Evolutionary conservation across 1,140 invertebrate species (phyloP), one percentile per base, ranked within the genome.

Genomic region (Steinernema khuongi): DNA sequence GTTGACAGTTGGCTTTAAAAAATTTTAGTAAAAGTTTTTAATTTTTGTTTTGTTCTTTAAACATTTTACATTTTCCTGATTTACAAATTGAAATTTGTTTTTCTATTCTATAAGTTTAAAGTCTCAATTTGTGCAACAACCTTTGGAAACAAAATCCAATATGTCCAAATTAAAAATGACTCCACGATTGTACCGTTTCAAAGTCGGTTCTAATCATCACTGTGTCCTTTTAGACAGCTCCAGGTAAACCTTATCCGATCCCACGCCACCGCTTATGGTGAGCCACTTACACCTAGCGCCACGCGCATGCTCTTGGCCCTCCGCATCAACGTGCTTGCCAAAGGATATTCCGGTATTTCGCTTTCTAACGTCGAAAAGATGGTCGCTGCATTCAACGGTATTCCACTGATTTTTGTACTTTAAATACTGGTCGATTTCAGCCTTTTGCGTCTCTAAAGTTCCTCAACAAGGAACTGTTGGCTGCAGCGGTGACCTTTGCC

Each of bases 401-500:
- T 31, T 28, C 31, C 18, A 74, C 43, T 76, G 44, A 67, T 74
- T 69, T 71, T 71, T 30, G 36, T 67, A 32, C 69, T 26, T 29
- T 36, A 76, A 32, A 1, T n/a, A 70, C 7, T 1, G 18, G 22
- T 75, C 71, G 69, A 68, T 83, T 83, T 41, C 76, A 91, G 90
- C 87, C 26, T 90, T 89, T 18, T 91, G 91, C 80, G 83, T 92
- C n/a, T 88, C 91, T 0, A 91, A 89, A 88, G 88, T 92, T 1
- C 91, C 91, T 0, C 90, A 91, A 81, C 90, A 92, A 85, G 91
- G 91, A 0, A 90, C 90, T 0, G 90, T 92, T 1, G 91, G 91
- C 11, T 91, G 91, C 1, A 90, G 89, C 79, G 91, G 91, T 0
- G 91, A 92, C 84, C 85, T 92, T 68, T 90, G 90, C 1, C 91